Base-by-base conservation (phyloP, 2,888 invertebrate species). In the Pristionchus japonicus region DNA sequence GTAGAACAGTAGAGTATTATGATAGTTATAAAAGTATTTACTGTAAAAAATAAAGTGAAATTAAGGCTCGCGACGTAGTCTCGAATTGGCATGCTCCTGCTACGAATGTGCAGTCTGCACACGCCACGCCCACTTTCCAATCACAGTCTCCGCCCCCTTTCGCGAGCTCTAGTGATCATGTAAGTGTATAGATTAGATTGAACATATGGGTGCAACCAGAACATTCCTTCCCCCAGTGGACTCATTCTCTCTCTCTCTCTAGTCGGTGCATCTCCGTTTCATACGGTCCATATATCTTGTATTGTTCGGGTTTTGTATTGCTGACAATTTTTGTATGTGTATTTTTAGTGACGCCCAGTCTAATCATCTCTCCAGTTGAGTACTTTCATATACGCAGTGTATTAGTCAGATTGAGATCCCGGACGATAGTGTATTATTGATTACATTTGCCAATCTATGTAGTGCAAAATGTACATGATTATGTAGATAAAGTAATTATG, bases 101-200 rank as follows among this genome's bases (percentile, higher is more conserved):
- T 20, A 85, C 85, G 61, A 74, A 70, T 47, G 86, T 74, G 3
- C 86, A 86, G n/a, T 86, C 86, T 49, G 86, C 86, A 31, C 86
- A 86, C 20, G 86, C 86, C 70, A 86, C 86, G 67, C 86, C 86
- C 49, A 86, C 86, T 70, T 86, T 37, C 49, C 67, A 86, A 27
- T 74, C 86, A 40, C 70, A 67, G 49, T 86, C 86, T 37, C 86
- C 86, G 49, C 86, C 86, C 34, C 86, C 86, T 86, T 86, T 86
- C 49, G 74, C 86, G 37, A 74, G 49, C 17, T 49, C 86, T 4
- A 70, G 70, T 47, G 86, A 86, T 74, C 86, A 86, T 74, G 86
- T 86, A 20, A 86, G 86, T 52, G 74, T 86, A 11, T 86, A 49
- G 49, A 83, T 40, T 23, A 31, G 20, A n/a, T 27, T 77, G n/a